These are phyloP conservation scores for Anniella stebbinsi DNA, from an alignment of 2,797 vertebrate genomes.

Conservation along the genomic window DNA sequence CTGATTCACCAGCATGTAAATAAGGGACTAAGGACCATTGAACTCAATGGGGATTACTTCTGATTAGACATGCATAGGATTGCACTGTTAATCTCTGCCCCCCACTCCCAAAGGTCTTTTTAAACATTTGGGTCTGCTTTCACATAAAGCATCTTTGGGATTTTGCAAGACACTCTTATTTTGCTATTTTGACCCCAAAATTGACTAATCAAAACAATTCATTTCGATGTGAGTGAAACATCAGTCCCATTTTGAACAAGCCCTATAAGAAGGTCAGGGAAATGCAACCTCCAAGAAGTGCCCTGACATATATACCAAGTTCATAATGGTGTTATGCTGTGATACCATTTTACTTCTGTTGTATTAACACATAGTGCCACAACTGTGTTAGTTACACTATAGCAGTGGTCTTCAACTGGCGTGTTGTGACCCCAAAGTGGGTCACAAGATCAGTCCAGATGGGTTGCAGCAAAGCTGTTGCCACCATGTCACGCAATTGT, in stretches of 20 bases:
- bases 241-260: background rate
- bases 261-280: background rate
- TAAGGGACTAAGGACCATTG: background rate
- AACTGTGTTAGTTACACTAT: background rate
- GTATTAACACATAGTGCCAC: background rate
- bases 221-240: background rate
- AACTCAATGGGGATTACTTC: background rate
- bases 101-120: too few relatives aligned
- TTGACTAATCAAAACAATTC: background rate
- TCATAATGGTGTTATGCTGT: background rate
- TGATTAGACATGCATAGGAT: background rate
- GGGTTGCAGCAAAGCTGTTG: too few relatives aligned
- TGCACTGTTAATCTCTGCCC: background rate
- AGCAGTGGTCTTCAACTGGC: too few relatives aligned
- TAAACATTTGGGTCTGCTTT: background rate
- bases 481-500: too few relatives aligned
- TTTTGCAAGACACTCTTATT: background rate
- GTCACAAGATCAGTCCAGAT: too few relatives aligned
- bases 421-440: too few relatives aligned
- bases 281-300: background rate
- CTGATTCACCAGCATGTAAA: background rate
- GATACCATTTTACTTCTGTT: background rate
- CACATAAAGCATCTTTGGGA: background rate
- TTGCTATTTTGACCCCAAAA: background rate
- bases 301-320: background rate